A percentile compares a stretch with the other conserved stretches of the same genome.
Evolutionary conservation across 2,888 invertebrate species (phyloP).

Genomic region (Melolontha melolontha): DNA sequence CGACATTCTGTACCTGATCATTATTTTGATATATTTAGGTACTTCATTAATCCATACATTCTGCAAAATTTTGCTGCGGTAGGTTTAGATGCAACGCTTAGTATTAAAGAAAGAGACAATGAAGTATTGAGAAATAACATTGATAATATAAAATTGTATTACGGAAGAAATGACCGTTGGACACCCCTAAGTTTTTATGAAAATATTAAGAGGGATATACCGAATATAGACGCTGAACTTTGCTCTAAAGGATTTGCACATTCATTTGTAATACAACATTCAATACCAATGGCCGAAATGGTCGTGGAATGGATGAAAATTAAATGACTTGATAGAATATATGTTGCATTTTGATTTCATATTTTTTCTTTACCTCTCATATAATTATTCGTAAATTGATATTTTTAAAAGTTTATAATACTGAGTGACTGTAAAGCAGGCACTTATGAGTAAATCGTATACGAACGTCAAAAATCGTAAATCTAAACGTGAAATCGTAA

Average conservation of each 20-base stretch:
- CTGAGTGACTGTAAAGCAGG: too few species aligned
- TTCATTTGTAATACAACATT: constrained; percentile 81
- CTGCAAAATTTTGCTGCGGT: background rate
- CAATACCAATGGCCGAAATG: constrained; percentile 68
- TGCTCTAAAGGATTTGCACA: constrained; percentile 76
- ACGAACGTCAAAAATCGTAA: too few species aligned
- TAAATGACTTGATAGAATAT: background rate
- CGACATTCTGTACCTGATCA: too few species aligned
- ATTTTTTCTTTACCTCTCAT: too few species aligned
- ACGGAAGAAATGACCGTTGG: constrained; percentile 85
- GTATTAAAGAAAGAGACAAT: background rate
- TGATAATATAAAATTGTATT: constrained; percentile 81
- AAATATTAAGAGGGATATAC: constrained; percentile 72
- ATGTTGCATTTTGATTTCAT: background rate
- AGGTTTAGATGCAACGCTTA: constrained; percentile 6
- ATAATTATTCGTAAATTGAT: too few species aligned
- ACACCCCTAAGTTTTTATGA: constrained; percentile 79
- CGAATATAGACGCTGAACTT: constrained; percentile 71
- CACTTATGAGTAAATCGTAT: too few species aligned
- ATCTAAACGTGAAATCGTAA: too few species aligned
- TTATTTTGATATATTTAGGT: background rate
- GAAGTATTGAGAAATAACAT: constrained; percentile 62
- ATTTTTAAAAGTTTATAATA: too few species aligned
- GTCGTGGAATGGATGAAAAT: constrained; percentile 52
- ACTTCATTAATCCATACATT: constrained; percentile 6